Evolutionary conservation across 2,888 invertebrate genomes (phyloP), one percentile per base, ranked within the genome.

Genomic region (Parochlus steinenii): DNA sequence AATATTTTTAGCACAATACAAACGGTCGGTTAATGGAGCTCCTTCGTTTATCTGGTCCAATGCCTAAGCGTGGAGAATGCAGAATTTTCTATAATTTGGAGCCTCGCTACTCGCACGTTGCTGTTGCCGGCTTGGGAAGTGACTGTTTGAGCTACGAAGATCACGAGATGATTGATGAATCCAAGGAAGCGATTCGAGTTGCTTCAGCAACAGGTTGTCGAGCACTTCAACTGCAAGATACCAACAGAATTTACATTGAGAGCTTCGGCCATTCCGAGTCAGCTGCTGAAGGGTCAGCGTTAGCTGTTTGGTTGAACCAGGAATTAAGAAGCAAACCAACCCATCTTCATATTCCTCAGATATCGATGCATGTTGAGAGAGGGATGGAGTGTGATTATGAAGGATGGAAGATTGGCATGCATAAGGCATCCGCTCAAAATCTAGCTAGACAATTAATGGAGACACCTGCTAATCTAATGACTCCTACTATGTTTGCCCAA

Each of bases 371-470:
- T 23, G 17, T 42, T 4, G 37, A n/a, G n/a, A n/a, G 15, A 4
- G 6, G 31, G 18, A 34, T 33, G 18, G 34, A 70, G 45, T 68
- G 68, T 45, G 67, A 71, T 44, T 52, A 56, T 44, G 63, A 67
- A 2, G 69, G 69, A 8, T 81, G 78, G 77, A 60, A 64, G 44
- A 64, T 67, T 34, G 82, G 82, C 2, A 47, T 63, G 30, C 54
- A 68, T 31, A 67, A 76, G 48, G 80, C 75, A 1, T 71, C 74
- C 43, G 71, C 74, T 3, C 82, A 83, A 55, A 81, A 82, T 53
- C 59, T 79, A 41, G 72, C 78, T 2, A 60, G 80, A 22, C 66
- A 62, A 32, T 56, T 82, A 12, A 75, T 74, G 66, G 81, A 82
- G 54, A 68, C 73, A 45, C 79, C 82, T 1, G 71, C 80, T 3